Conservation (phyloP, 2,113 vertebrate genomes). For the Gobiocypris rarus region DNA sequence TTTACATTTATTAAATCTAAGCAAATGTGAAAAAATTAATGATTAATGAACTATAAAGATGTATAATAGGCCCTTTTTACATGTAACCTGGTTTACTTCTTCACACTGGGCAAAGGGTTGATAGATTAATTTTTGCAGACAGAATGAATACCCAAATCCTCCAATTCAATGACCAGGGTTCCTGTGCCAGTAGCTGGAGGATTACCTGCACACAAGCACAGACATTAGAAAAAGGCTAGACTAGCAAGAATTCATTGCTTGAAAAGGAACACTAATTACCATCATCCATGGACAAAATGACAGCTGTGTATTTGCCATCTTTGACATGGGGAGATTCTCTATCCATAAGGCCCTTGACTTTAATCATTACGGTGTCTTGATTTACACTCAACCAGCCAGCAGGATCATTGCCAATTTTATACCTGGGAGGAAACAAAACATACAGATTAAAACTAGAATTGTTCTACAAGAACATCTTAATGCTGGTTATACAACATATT, state of each 20-base stretch:
- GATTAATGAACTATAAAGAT: no score
- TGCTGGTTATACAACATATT: no score
- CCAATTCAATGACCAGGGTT: constrained; percentile 66
- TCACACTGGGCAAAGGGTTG: no score
- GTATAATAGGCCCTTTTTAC: no score
- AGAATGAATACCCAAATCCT: constrained; percentile 44
- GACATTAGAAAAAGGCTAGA: not conserved
- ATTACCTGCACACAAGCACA: constrained; percentile 47
- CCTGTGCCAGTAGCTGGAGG: constrained; percentile 71
- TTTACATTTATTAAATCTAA: no score
- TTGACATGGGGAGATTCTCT: constrained; percentile 73
- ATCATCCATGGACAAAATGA: constrained; percentile 79
- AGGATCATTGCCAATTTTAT: constrained; percentile 77
- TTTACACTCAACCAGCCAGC: constrained; percentile 80
- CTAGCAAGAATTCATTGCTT: not conserved
- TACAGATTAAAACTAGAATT: no score
- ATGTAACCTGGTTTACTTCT: no score
- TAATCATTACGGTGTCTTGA: constrained; percentile 73
- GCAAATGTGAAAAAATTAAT: no score
- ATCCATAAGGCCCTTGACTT: constrained; percentile 75
- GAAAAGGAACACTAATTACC: constrained; percentile 70
- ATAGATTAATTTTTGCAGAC: no score
- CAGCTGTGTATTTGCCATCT: constrained; percentile 80
- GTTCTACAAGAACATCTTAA: no score
- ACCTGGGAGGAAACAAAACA: constrained; percentile 68